Evolutionary conservation across 2,113 vertebrate species (phyloP), one percentile per base, ranked within the genome.

Genomic region (Corythaeola cristata): DNA sequence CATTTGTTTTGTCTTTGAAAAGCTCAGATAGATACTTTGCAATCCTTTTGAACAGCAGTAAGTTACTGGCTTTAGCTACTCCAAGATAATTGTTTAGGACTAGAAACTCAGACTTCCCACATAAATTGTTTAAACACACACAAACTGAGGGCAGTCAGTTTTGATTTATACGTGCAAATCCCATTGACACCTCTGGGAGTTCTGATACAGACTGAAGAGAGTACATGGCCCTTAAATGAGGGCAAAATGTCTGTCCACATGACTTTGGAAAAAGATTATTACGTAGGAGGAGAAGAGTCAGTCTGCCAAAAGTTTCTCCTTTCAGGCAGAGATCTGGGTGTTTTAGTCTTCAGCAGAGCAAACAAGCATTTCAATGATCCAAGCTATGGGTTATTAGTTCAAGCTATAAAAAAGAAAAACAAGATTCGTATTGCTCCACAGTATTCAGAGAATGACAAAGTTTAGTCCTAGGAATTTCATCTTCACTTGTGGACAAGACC

Each of bases 371-470:
- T 85, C 21, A 79, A 45, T 3, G 12, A 88, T 94, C 81, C 87
- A 89, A 85, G 66, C 66, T 50, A 79, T 50, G 91, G 93, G 91
- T 96, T 96, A 93, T 91, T 95, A 91, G 94, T 96, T 97, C 91
- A 95, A 88, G 71, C 27, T 82, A 72, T 49, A 89, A 95, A 95
- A 90, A 92, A 78, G 50, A 81, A 86, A 96, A 91, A 68, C 69
- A 89, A 91, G 58, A 62, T 91, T 96, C 19, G 8, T 89, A 49
- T 76, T 96, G 55, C 86, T 93, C 58, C 9, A 7, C 73, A 75
- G 32, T 81, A 72, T 68, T 81, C 64, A 68, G 91, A 75, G 72
- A 92, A 71, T 64, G 55, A 60, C 53, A 85, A 83, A 88, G 79
- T 94, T 92, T 88, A 93, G 44, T 91, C 23, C 35, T 24, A 85